These are phyloP conservation scores for Rhynchopsitta pachyrhyncha DNA, from an alignment of 2,113 vertebrate species.

Conservation along the genomic window DNA sequence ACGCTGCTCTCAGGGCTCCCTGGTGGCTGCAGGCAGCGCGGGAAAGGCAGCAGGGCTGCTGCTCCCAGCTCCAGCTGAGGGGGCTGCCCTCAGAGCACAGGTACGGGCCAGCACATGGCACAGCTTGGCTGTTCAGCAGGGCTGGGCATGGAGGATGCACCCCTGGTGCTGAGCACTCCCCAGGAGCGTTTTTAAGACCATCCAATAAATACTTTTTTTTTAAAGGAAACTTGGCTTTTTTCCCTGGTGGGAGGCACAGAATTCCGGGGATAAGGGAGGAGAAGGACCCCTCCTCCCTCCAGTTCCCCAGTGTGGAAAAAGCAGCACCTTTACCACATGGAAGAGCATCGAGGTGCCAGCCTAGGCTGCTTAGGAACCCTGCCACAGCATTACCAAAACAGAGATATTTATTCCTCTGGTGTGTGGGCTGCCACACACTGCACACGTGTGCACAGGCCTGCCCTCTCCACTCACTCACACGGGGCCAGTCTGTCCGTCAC, in stretches of 20 bases:
- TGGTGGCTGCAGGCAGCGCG: conserved; percentile 42
- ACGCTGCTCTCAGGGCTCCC: background rate
- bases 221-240: background rate
- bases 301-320: background rate
- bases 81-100: background rate
- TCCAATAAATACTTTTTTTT: conserved; percentile 38
- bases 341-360: background rate
- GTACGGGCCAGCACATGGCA: rapidly evolving
- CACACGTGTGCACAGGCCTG: background rate
- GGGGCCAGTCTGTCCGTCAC: background rate
- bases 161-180: background rate
- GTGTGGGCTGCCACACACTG: background rate
- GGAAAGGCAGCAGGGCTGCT: background rate
- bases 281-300: background rate
- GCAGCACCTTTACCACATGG: rapidly evolving
- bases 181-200: conserved; percentile 17
- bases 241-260: background rate
- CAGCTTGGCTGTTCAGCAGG: background rate
- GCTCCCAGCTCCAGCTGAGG: background rate
- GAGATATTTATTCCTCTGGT: conserved; percentile 45
- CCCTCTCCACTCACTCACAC: background rate
- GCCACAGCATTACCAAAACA: conserved; percentile 25
- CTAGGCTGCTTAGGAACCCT: background rate
- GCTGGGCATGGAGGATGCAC: background rate
- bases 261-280: background rate